Percentiles rank a stretch among this genome's conserved stretches.
phyloP scores from a whole-genome alignment of 2,888 invertebrate species.

The Tetranychus truncatus region DNA sequence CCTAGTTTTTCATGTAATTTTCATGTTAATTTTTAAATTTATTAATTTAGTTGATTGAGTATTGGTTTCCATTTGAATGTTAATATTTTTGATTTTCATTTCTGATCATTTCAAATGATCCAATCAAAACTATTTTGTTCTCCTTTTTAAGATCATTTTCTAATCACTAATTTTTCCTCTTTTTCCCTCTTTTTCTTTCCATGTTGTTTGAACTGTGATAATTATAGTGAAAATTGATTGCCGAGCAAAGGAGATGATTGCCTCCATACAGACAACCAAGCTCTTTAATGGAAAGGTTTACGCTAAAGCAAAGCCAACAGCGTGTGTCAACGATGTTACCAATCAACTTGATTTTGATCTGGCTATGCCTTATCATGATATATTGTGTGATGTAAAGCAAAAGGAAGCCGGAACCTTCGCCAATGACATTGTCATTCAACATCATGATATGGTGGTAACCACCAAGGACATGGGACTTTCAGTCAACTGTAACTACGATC shows the following conservation, averaged over 20 bases:
- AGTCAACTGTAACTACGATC: constrained; percentile 79
- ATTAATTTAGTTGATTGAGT: background rate
- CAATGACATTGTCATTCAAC: constrained; percentile 75
- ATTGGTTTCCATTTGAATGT: background rate
- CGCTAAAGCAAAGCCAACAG: constrained; percentile 79
- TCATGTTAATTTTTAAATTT: background rate
- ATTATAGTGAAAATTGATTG: constrained; percentile 58
- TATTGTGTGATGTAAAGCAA: constrained; percentile 19
- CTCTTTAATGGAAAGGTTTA: constrained; percentile 85
- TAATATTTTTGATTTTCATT: background rate
- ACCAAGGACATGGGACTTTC: constrained; percentile 79
- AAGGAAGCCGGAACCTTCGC: constrained; percentile 58
- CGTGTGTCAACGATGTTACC: constrained; percentile 70
- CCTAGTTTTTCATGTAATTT: background rate
- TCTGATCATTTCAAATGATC: background rate
- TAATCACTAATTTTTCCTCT: constrained; percentile 8
- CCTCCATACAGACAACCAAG: constrained; percentile 73
- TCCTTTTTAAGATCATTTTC: background rate
- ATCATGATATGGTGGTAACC: constrained; percentile 85
- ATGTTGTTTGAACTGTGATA: background rate
- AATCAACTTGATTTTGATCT: constrained; percentile 73
- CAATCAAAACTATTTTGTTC: background rate
- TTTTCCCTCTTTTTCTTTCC: background rate
- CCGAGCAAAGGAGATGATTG: constrained; percentile 69
- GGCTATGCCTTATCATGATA: constrained; percentile 71